A percentile compares a stretch with the other conserved stretches of the same genome.
These are phyloP conservation scores for Cryptoprocta ferox DNA, from an alignment of 2,797 vertebrate species.

Conservation along the genomic window DNA sequence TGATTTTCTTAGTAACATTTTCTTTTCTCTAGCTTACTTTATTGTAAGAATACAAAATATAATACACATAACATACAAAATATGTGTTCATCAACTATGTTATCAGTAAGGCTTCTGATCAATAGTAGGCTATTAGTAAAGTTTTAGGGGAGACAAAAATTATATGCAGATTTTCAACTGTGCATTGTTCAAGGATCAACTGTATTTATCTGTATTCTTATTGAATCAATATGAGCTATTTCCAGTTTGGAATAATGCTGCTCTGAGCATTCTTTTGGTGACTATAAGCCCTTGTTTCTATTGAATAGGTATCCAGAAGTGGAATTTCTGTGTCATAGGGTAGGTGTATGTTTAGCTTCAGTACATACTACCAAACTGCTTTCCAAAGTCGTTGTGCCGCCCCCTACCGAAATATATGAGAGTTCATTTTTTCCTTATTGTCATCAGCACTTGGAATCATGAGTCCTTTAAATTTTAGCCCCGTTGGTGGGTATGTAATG, in stretches of 20 bases:
- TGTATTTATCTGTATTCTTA: not conserved
- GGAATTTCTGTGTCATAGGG: not conserved
- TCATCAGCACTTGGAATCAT: not conserved
- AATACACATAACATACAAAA: not conserved
- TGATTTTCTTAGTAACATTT: not conserved
- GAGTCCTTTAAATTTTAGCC: not conserved
- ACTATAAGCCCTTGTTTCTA: not conserved
- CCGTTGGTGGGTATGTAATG: not conserved
- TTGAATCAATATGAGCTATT: not conserved
- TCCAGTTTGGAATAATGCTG: not conserved
- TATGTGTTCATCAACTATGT: not conserved
- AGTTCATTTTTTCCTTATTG: not conserved
- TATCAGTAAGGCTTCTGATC: not conserved
- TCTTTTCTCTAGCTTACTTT: not conserved
- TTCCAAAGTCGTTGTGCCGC: not conserved
- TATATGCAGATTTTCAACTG: not conserved
- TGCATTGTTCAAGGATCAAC: not conserved
- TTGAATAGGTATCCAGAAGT: not conserved
- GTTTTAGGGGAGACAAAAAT: not conserved
- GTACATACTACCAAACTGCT: not conserved
- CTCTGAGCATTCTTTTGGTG: not conserved
- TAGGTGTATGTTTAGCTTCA: not conserved
- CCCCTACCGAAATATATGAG: not conserved
- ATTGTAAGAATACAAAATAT: not conserved
- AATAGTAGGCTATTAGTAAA: not conserved